Evolutionary conservation across 2,888 invertebrate species (phyloP).

Genomic region (Melanargia galathea): DNA sequence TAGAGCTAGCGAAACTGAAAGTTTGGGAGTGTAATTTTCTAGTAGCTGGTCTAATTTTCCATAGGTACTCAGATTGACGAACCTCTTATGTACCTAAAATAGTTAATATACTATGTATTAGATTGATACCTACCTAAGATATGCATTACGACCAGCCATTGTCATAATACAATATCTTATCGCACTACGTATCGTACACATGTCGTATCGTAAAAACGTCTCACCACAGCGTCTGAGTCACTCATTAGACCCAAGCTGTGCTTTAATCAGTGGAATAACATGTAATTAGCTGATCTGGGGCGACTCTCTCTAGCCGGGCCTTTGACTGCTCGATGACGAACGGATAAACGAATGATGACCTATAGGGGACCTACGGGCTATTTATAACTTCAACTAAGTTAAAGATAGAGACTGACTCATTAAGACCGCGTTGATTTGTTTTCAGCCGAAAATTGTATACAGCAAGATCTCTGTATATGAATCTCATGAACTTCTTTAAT

Average conservation of each 20-base stretch:
- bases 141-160: too few species aligned
- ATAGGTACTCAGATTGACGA: too few species aligned
- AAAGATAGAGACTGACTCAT: constrained; percentile 19
- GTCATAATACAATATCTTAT: too few species aligned
- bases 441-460: too few species aligned
- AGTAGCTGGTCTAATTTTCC: too few species aligned
- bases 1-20: too few species aligned
- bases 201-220: constrained; percentile 39
- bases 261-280: constrained; percentile 80
- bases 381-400: constrained; percentile 10
- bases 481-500: too few species aligned
- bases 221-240: constrained; percentile 60
- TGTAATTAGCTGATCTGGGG: constrained; percentile 74
- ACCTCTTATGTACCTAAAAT: too few species aligned
- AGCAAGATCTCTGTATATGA: too few species aligned
- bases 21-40: too few species aligned
- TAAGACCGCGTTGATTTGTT: background rate
- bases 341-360: constrained; percentile 32
- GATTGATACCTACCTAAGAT: too few species aligned
- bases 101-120: too few species aligned
- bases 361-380: constrained; percentile 18
- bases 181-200: constrained; percentile 43
- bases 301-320: constrained; percentile 52
- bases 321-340: constrained; percentile 53
- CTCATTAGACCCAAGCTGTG: constrained; percentile 81